A percentile compares a stretch with the other conserved stretches of the same genome.
phyloP scores from a whole-genome alignment of 2,888 invertebrate genomes.

The Aphrophora alni region DNA sequence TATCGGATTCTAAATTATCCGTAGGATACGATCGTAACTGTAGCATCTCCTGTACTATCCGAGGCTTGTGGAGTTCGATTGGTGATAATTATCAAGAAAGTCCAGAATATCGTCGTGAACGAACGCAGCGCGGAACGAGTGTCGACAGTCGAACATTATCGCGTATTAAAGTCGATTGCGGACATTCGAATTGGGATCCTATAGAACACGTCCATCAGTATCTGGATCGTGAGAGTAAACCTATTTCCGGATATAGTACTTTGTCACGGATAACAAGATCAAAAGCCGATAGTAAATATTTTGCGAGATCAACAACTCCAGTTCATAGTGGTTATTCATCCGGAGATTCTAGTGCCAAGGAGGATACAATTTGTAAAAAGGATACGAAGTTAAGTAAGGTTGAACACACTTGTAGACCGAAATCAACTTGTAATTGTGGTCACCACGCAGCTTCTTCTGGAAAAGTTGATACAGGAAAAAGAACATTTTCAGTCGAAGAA shows the following conservation, averaged over 20 bases:
- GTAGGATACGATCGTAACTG: conserved; percentile 44
- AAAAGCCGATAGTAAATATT: conserved; percentile 45
- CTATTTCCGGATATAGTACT: conserved; percentile 41
- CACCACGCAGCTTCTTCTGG: conserved; percentile 45
- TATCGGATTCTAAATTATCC: conserved; percentile 50
- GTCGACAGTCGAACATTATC: conserved; percentile 51
- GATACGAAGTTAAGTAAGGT: conserved; percentile 22
- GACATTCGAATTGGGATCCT: conserved; percentile 44
- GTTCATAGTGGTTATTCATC: conserved; percentile 38
- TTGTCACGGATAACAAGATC: conserved; percentile 47
- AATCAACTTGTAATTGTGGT: conserved; percentile 49
- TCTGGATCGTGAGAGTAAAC: conserved; percentile 23
- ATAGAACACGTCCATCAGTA: conserved; percentile 41
- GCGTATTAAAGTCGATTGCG: conserved; percentile 45
- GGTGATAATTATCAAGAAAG: conserved; percentile 47
- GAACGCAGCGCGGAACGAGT: conserved; percentile 49
- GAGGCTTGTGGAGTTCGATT: conserved; percentile 50
- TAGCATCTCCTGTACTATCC: conserved; percentile 45
- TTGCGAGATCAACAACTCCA: conserved; percentile 41
- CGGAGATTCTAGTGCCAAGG: conserved; percentile 32
- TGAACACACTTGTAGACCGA: conserved; percentile 37
- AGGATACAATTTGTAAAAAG: conserved; percentile 32
- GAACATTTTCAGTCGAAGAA: conserved; percentile 51
- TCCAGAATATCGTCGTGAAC: conserved; percentile 45
- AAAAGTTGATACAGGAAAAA: conserved; percentile 47